Base-by-base conservation (phyloP, 2,888 invertebrate genomes). In the Thumatha senex region DNA sequence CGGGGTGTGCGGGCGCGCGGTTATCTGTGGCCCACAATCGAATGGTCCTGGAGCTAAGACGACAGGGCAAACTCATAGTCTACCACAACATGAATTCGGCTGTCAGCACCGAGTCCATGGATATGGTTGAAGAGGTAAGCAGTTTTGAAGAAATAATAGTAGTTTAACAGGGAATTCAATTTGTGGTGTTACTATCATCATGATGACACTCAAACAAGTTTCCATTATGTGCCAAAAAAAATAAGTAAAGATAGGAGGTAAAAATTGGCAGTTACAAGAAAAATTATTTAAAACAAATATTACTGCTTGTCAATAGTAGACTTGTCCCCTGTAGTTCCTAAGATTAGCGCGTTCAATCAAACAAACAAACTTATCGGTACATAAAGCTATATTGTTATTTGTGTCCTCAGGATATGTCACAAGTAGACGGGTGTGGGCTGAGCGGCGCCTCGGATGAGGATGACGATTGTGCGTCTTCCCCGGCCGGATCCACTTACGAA, bases 401-500 rank as follows among this genome's bases (percentile, higher is more conserved):
- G 2, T 24, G 18, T 24, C 18, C 18, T 9, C 72, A 89, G 90
- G 89, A 90, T 57, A 87, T 90, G 90, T 89, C 89, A 5, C 87
- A 89, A 60, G 90, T 87, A 67, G 91, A 89, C 61, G 91, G 87
- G 1, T 93, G 93, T 59, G 93, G 92, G 43, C 80, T 93, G 60
- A 93, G 93, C 69, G 93, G 92, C 46, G 92, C 89, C 42, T 94
- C 94, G 34, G 95, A 95, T 35, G 95, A 95, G 63, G 97, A 97
- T 57, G 97, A 97, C 68, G 97, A 97, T 67, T 95, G 96, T 68
- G 96, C 95, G 58, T 96, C 96, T 51, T 96, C 96, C 51, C 96
- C 96, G 48, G 95, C 96, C 30, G 95, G 94, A 45, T 96, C 96
- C 38, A 93, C 93, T 36, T 95, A 96, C 68, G 96, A 95, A 71